Evolutionary conservation across 2,888 invertebrate genomes (phyloP).

Genomic region (Leptura quadrifasciata): DNA sequence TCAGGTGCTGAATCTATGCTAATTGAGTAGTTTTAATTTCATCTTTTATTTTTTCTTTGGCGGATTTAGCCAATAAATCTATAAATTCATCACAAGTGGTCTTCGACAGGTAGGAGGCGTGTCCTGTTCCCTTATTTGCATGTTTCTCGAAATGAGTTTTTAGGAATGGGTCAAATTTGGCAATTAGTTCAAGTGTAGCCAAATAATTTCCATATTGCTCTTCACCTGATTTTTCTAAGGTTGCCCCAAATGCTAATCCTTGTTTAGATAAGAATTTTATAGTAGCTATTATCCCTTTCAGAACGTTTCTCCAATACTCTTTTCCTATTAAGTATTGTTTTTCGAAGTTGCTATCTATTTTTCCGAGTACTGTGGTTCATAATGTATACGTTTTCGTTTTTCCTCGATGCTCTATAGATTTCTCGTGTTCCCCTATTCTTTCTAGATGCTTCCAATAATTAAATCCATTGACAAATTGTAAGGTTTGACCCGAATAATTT

Average conservation of each 20-base stretch:
- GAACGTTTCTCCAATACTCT: constrained; percentile 21
- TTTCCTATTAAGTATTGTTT: constrained; percentile 12
- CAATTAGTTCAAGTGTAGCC: neutral
- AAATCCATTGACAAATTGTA: neutral
- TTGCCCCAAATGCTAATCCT: neutral
- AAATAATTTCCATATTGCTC: constrained; percentile 8
- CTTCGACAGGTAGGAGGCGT: constrained; percentile 23
- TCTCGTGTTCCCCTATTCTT: neutral
- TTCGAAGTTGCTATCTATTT: constrained; percentile 12
- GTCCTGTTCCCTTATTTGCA: neutral
- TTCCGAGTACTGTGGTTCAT: constrained; percentile 13
- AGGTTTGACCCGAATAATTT: too few species aligned
- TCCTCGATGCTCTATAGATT: constrained; percentile 14
- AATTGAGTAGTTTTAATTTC: constrained; percentile 19
- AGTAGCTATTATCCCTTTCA: constrained; percentile 14
- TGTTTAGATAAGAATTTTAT: constrained; percentile 23
- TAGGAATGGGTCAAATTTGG: constrained; percentile 15
- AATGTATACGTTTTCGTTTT: constrained; percentile 16
- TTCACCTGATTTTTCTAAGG: constrained; percentile 4
- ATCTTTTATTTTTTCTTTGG: neutral
- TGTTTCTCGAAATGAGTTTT: neutral
- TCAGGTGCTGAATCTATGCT: constrained; percentile 34
- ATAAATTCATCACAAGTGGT: constrained; percentile 9
- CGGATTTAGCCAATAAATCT: constrained; percentile 1
- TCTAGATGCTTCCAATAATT: constrained; percentile 4